Base-by-base conservation (phyloP, 2,113 vertebrate species). In the Laticauda colubrina region DNA sequence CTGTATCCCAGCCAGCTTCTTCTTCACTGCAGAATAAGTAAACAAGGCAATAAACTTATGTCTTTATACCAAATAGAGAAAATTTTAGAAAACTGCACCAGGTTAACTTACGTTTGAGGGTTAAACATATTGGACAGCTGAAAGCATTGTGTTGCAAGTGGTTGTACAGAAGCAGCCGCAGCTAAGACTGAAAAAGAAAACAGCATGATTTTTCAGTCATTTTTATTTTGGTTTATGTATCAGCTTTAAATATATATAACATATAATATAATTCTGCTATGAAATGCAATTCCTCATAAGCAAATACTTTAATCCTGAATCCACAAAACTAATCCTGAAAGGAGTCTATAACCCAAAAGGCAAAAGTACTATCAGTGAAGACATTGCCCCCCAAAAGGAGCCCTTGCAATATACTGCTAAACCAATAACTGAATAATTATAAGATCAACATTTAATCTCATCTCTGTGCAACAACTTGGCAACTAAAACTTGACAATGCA, bases 71-170 rank as follows among this genome's bases (percentile, higher is more conserved):
- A 14, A 48, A 89, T 26, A 43, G 51, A 53, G 29, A 43, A 54
- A 24, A 7, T 56, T 48, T n/a, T 89, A 9, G 43, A 26, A 64
- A 64, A 75, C 69, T 24, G 39, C 6, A 15, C 11, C 51, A 53
- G 29, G 1, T 93, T 87, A 93, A 98, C 99, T 97, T 97, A 99
- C 99, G 98, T 99, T 94, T 98, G 98, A 95, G 98, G 98, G 93
- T 99, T 98, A 97, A 99, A 99, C 99, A 99, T 99, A 95, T 99
- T 99, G 95, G 99, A 99, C 53, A 99, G 98, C 95, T 99, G 99
- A 97, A 99, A 99, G 97, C 99, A 99, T 94, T 99, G 99, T 29
- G 99, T 99, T 89, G 98, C 98, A 90, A 99, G 97, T 20, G 99
- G 99, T 91, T 97, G 99, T 88, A 98, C 98, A 64, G 99, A 98